Evolutionary conservation across 92 coral and sea anemone species (phyloP).

Genomic region (Epizoanthus ramosus): DNA sequence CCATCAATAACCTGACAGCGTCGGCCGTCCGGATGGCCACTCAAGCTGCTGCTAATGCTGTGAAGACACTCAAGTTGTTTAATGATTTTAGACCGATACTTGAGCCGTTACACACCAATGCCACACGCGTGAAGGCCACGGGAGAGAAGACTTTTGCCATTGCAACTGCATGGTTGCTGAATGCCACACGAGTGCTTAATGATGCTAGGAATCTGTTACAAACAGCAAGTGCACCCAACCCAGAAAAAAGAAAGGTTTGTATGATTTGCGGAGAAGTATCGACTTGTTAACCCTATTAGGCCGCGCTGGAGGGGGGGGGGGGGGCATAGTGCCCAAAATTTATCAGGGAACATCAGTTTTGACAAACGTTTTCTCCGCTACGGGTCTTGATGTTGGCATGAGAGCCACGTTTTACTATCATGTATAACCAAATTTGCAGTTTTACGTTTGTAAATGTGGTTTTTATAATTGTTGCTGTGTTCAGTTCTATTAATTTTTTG

Average conservation of each 20-base stretch:
- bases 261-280: no score
- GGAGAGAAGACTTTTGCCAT: conserved; percentile 55
- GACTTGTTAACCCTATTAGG: background rate
- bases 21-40: conserved; percentile 43
- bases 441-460: no score
- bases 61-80: conserved; percentile 29
- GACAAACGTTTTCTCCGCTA: no score
- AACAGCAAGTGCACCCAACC: conserved; percentile 49
- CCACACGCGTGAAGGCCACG: conserved; percentile 42
- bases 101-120: conserved; percentile 58
- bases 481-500: no score
- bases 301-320: no score
- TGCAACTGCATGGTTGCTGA: conserved; percentile 54
- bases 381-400: no score
- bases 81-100: conserved; percentile 46
- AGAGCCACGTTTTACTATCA: no score
- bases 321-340: no score
- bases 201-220: conserved; percentile 49
- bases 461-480: no score
- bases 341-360: no score
- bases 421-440: no score
- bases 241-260: conserved; percentile 60
- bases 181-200: conserved; percentile 61
- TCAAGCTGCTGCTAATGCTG: conserved; percentile 48
- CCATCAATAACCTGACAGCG: conserved; percentile 46